phyloP scores from a whole-genome alignment of 1,140 invertebrate species.

The Euwallacea similis region DNA sequence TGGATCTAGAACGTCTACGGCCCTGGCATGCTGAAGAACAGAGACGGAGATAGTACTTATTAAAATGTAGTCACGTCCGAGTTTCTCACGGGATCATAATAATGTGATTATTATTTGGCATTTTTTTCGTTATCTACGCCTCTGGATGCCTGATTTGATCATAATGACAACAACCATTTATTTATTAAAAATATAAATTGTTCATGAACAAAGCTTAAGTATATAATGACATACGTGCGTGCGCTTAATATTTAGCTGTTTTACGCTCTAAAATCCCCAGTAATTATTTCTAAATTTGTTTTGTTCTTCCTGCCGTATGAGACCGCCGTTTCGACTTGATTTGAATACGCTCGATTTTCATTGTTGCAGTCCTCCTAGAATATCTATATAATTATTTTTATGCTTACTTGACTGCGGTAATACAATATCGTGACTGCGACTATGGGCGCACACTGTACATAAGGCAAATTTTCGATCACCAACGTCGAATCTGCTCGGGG shows the following conservation, averaged over 20 bases:
- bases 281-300: constrained; percentile 24
- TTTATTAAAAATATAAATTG: too few relatives aligned
- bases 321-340: neutral
- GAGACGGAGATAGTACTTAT: neutral
- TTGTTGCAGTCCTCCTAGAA: neutral
- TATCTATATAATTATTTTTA: neutral
- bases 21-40: neutral
- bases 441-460: neutral
- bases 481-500: constrained; percentile 8
- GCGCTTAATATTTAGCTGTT: constrained; percentile 21
- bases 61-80: constrained; percentile 19
- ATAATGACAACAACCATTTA: too few relatives aligned
- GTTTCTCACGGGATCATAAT: constrained; percentile 23
- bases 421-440: neutral
- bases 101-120: neutral
- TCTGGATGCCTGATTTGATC: too few relatives aligned
- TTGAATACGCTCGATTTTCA: neutral
- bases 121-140: too few relatives aligned
- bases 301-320: constrained; percentile 22
- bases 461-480: constrained; percentile 13
- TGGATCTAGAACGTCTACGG: neutral
- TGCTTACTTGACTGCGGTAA: neutral
- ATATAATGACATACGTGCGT: constrained; percentile 23
- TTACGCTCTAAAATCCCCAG: constrained; percentile 24
- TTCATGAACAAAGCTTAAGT: constrained; percentile 2